Conservation (phyloP, 2,888 invertebrate genomes). For the Galerucella pusilla region DNA sequence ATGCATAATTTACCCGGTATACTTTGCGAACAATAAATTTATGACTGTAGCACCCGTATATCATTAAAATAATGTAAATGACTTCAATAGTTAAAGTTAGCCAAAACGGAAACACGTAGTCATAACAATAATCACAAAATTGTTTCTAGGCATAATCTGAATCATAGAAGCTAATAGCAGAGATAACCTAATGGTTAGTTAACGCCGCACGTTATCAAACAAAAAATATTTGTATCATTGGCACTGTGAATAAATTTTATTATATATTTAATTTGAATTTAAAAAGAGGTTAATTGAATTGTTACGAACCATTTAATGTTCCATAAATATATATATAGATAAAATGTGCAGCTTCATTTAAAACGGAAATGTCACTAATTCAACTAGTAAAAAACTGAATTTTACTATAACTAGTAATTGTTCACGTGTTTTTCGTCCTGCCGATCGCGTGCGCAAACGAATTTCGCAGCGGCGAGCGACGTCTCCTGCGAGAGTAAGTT, state of each 20-base stretch:
- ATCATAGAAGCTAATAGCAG: too few relatives aligned
- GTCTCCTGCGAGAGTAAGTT: neutral
- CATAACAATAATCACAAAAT: too few relatives aligned
- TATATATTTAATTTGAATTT: too few relatives aligned
- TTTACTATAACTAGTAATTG: neutral
- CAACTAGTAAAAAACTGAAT: neutral
- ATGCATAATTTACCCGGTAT: too few relatives aligned
- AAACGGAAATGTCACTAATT: neutral
- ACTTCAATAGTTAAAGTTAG: neutral
- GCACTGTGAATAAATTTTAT: neutral
- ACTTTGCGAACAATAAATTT: too few relatives aligned
- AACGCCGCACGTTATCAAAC: too few relatives aligned
- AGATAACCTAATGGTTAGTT: too few relatives aligned
- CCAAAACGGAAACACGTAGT: neutral
- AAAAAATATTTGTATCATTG: neutral
- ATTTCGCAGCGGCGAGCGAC: neutral
- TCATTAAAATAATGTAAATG: neutral
- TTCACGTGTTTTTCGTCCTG: constrained; percentile 16
- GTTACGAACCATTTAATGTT: neutral
- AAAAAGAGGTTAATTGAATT: neutral
- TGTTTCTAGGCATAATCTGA: too few relatives aligned
- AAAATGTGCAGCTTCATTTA: neutral
- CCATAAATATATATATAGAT: neutral
- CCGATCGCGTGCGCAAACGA: neutral
- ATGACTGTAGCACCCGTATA: too few relatives aligned